Evolutionary conservation across 2,113 vertebrate genomes (phyloP).

Genomic region (Catharus minimus): DNA sequence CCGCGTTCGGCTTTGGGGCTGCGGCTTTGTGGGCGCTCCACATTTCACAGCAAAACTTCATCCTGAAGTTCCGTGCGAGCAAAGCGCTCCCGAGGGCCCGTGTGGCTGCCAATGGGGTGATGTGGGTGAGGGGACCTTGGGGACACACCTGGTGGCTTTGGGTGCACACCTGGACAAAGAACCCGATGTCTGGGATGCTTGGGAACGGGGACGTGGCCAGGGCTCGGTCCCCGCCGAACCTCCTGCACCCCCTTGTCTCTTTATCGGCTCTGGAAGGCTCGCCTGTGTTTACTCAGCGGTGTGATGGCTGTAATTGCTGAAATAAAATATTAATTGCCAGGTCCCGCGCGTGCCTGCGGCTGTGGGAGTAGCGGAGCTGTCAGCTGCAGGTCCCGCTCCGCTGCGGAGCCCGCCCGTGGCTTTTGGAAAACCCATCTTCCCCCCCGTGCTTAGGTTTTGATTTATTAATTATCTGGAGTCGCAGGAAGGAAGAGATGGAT

Average conservation of each 20-base stretch:
- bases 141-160: not conserved
- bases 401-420: not conserved
- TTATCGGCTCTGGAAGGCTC: not conserved
- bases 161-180: not conserved
- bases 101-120: accelerated
- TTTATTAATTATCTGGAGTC: conserved; percentile 24
- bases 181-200: not conserved
- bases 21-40: not conserved
- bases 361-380: conserved; percentile 48
- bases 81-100: not conserved
- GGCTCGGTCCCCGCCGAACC: not conserved
- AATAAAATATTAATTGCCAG: conserved; percentile 24
- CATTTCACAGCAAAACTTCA: accelerated
- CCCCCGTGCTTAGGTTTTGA: not conserved
- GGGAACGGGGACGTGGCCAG: not conserved
- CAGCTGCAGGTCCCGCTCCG: not conserved
- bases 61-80: not conserved
- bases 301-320: not conserved
- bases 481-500: conserved; percentile 50
- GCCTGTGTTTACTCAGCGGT: not conserved
- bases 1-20: not conserved
- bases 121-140: accelerated
- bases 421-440: not conserved
- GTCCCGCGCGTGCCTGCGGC: conserved; percentile 26
- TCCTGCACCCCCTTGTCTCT: not conserved